Percentiles rank a stretch among this genome's conserved stretches.
Conservation (phyloP, 2,113 vertebrate genomes). For the Prietella phreatophila region DNA sequence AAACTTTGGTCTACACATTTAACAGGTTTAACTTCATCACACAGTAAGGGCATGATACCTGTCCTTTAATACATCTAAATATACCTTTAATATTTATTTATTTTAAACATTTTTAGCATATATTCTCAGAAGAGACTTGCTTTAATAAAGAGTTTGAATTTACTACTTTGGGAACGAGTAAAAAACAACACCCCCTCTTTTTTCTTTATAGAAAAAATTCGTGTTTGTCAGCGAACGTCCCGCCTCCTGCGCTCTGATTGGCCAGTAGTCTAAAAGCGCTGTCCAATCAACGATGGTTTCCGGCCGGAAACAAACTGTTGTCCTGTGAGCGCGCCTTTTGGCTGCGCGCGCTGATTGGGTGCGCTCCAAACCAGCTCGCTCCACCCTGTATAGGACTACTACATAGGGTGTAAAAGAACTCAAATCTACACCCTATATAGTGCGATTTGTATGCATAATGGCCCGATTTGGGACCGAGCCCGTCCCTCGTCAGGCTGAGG, state of each 20-base stretch:
- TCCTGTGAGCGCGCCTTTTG: background rate
- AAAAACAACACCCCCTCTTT: too few species aligned
- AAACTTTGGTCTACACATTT: background rate
- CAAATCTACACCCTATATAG: background rate
- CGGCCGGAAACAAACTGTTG: background rate
- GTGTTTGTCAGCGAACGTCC: background rate
- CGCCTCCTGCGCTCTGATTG: constrained; percentile 9
- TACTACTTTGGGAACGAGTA: too few species aligned
- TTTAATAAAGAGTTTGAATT: too few species aligned
- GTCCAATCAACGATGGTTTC: constrained; percentile 11
- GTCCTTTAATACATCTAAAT: background rate
- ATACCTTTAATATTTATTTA: too few species aligned
- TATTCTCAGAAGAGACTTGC: too few species aligned
- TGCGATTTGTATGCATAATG: background rate
- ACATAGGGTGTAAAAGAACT: background rate
- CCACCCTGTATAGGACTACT: background rate
- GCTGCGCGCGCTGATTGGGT: background rate
- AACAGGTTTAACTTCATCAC: background rate
- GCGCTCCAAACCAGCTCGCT: background rate
- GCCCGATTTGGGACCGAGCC: background rate
- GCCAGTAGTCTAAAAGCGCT: background rate
- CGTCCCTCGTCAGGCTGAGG: constrained; percentile 10
- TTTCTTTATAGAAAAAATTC: background rate
- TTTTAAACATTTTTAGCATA: background rate
- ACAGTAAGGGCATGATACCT: too few species aligned